Evolutionary conservation across 1,140 invertebrate species (phyloP), one percentile per base, ranked within the genome.

Genomic region (Anadara kagoshimensis): DNA sequence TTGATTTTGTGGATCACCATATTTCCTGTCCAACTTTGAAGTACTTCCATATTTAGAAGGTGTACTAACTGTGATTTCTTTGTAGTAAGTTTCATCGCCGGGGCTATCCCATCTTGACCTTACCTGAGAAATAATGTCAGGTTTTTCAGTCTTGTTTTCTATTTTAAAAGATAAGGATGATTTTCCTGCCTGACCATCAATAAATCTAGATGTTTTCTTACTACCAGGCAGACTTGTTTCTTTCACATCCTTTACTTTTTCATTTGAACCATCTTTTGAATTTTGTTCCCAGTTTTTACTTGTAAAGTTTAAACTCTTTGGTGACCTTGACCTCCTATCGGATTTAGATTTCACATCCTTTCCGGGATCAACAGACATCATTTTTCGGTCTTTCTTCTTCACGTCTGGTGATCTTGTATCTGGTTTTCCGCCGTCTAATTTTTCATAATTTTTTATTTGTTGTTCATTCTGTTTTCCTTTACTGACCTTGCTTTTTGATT

Each of bases 41-140:
- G 29, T 36, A 36, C 29, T 7, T 36, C 29, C 7, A 36, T 36
- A 3, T 36, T 36, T 36, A 36, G 29, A 36, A 36, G 29, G 29
- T 2, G 29, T 36, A 36, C 29, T 36, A 36, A 36, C 7, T 36
- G 29, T 3, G 29, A 63, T 5, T n/a, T 54, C 41, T 43, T n/a
- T 56, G 51, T 71, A 44, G 24, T 54, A 45, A 24, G 26, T 44
- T 5, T 44, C 61, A 54, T 71, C 69, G 5, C 57, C 29, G 22
- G 73, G 73, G 53, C 68, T 75, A 41, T 75, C 73, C 73, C 73
- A 75, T 43, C 47, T 75, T 4, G 73, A 75, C 47, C 67, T 69
- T n/a, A 64, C 36, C 12, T 36, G 29, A 36, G 29, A 36, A 3
- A 36, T 36, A 36, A 36, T 36, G 7, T 36, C 29, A 36, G 2